Evolutionary conservation across 2,113 vertebrate species (phyloP).

Genomic region (Pseudolaguvia tuberculata): DNA sequence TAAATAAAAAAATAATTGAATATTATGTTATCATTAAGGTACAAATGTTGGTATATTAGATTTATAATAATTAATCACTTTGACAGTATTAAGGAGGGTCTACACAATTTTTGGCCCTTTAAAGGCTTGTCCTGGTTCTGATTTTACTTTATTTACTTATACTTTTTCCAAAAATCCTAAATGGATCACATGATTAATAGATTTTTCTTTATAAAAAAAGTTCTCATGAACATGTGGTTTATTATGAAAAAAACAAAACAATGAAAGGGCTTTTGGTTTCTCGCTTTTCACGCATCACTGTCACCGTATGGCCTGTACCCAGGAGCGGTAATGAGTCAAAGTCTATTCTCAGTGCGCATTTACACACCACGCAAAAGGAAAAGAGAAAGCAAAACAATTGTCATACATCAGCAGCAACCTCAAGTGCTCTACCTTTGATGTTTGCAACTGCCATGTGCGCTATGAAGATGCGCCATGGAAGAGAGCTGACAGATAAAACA

Average conservation of each 20-base stretch:
- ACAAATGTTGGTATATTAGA: too few species aligned
- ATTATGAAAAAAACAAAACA: constrained; percentile 33
- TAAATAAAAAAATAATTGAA: too few species aligned
- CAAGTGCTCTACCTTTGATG: constrained; percentile 55
- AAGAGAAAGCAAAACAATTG: constrained; percentile 53
- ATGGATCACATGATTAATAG: constrained; percentile 2
- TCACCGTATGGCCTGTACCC: constrained; percentile 48
- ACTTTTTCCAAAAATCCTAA: background rate
- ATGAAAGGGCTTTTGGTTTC: constrained; percentile 6
- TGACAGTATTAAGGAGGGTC: too few species aligned
- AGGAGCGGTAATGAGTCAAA: constrained; percentile 45
- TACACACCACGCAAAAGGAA: constrained; percentile 34
- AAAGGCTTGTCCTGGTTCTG: too few species aligned
- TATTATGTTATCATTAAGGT: too few species aligned
- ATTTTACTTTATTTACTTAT: background rate
- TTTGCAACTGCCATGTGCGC: constrained; percentile 47
- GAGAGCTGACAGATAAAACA: constrained; percentile 57
- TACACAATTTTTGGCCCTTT: too few species aligned
- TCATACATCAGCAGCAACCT: constrained; percentile 53
- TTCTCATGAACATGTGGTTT: constrained; percentile 34
- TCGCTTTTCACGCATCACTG: constrained; percentile 39
- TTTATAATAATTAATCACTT: too few species aligned
- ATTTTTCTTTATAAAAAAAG: constrained; percentile 31
- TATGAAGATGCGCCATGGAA: constrained; percentile 49
- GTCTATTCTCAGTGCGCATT: constrained; percentile 43